Conservation (phyloP, 2,113 vertebrate genomes). For the Pungitius pungitius region DNA sequence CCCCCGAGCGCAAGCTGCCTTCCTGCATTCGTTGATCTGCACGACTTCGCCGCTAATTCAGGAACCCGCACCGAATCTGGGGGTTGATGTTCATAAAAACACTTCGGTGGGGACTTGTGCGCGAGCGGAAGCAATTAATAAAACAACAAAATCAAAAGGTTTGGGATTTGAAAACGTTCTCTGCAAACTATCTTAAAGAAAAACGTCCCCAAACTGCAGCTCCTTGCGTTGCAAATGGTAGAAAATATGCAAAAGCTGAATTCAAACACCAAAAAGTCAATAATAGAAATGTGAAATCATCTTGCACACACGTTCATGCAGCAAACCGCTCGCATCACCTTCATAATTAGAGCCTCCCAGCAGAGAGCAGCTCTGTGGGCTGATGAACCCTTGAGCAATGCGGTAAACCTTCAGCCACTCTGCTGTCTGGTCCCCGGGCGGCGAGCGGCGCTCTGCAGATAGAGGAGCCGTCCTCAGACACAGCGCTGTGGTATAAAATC, state of each 20-base stretch:
- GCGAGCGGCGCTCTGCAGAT: neutral
- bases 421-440: neutral
- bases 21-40: conserved; percentile 32
- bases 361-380: neutral
- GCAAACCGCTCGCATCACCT: neutral
- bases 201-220: neutral
- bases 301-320: neutral
- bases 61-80: conserved; percentile 14
- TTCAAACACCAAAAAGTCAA: neutral
- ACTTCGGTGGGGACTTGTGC: neutral
- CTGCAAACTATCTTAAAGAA: neutral
- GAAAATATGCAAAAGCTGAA: too few relatives aligned
- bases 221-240: neutral
- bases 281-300: neutral
- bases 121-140: conserved; percentile 37
- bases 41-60: conserved; percentile 41
- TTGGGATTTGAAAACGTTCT: conserved; percentile 9
- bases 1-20: conserved; percentile 21
- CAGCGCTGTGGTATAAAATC: conserved; percentile 13
- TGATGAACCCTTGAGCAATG: conserved; percentile 55
- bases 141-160: conserved; percentile 14
- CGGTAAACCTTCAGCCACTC: conserved; percentile 19
- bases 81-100: conserved; percentile 22
- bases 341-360: neutral
- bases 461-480: neutral